Base-by-base conservation (phyloP, 2,797 vertebrate species). In the Falco novaeseelandiae region DNA sequence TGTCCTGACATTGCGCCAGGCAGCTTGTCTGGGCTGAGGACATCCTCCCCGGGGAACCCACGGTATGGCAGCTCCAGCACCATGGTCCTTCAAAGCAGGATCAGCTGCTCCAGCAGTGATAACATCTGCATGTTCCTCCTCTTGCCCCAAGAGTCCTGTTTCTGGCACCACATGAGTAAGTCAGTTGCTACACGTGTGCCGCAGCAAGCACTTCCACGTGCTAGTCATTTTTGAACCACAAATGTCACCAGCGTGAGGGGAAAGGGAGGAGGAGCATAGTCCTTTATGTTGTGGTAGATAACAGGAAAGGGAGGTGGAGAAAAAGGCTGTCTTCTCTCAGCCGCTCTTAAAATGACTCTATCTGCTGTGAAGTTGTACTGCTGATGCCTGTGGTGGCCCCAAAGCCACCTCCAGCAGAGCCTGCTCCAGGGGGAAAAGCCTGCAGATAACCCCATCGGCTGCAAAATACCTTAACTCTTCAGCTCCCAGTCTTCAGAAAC, bases 191-290 rank as follows among this genome's bases (percentile, higher is more conserved):
- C 2, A 2, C 10, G 34, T 8, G 5, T 52, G 72, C 12, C 3
- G 12, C 66, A 32, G 66, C 27, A 25, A 52, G 27, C 16, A 2
- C 22, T 52, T 84, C 48, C 77, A 66, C 12, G 3, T 30, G 22
- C 5, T 6, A n/a, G 6, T 76, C 2, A 17, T 38, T 81, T 83
- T 63, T 23, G 67, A 55, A 42, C 23, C 27, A 8, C 77, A 59
- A 67, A 81, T 40, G 66, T 67, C 36, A 76, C 66, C 0, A 0
- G 5, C 0, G 0, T 0, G 4, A 71, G 66, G 29, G 36, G 70
- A 46, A 71, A 57, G 44, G 40, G 34, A 87, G 78, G 34, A 91
- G 71, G 55, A 82, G 44, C 8, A 10, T 42, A 85, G 29, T 29
- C 5, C 36, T 72, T 65, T 65, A 49, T 26, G 57, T 32, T 69